A percentile compares a stretch with the other conserved stretches of the same genome.
These are phyloP conservation scores for Limnephilus lunatus DNA, from an alignment of 2,888 invertebrate species.

Conservation along the genomic window DNA sequence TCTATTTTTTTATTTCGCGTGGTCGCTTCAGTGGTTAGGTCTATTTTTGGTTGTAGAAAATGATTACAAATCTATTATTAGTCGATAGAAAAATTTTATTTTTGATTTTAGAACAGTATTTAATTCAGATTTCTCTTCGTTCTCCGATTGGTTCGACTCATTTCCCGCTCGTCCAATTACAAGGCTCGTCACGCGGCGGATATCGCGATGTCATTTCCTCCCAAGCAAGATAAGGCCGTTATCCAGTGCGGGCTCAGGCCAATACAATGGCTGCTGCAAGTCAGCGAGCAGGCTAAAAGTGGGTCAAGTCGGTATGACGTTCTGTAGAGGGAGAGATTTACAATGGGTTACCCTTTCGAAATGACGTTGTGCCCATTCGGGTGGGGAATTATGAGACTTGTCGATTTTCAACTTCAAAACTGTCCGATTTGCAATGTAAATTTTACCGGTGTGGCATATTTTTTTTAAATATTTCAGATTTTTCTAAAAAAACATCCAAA, in stretches of 20 bases:
- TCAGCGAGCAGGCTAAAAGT: constrained; percentile 2
- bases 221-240: neutral
- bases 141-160: neutral
- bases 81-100: neutral
- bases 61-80: too few relatives aligned
- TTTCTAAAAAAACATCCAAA: too few relatives aligned
- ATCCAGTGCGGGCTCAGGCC: neutral
- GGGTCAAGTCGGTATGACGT: neutral
- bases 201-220: neutral
- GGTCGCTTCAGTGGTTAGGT: neutral
- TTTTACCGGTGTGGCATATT: fast-evolving
- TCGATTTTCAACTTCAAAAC: neutral
- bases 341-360: neutral
- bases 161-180: neutral
- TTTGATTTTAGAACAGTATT: neutral
- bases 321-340: neutral
- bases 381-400: neutral
- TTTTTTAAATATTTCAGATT: too few relatives aligned
- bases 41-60: neutral
- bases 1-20: too few relatives aligned
- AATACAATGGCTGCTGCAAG: neutral
- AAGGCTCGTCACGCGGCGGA: neutral
- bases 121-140: neutral
- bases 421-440: neutral
- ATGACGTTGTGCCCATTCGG: neutral